Evolutionary conservation across 2,113 vertebrate genomes (phyloP), one percentile per base, ranked within the genome.

Genomic region (Microcebus tavaratra): DNA sequence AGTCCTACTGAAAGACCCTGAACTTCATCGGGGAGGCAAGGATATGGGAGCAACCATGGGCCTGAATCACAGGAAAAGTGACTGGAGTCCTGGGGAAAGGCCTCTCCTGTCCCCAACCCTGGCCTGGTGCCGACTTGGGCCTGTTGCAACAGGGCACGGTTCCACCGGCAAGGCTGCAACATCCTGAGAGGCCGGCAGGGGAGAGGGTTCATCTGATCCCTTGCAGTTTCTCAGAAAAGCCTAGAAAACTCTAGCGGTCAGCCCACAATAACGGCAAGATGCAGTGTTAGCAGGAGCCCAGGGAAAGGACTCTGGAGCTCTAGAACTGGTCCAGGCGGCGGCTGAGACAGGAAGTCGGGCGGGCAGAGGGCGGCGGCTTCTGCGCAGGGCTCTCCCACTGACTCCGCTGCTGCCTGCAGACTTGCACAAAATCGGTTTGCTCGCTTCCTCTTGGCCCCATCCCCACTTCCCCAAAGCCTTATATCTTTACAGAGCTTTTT

Each of bases 381-480:
- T 5, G 63, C 87, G 27, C 34, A 53, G n/a, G n/a, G 5, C 78
- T 48, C 48, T 48, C 76, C 53, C 42, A 2, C 76, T 10, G 25
- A 27, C 42, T 23, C 14, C 0, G 8, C 68, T 5, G 80, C 75
- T 45, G 81, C 18, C 20, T n/a, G 65, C 29, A 53, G 39, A 87
- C 21, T 85, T 93, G 88, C 67, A 42, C 67, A 96, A 90, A 92
- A 59, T 63, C 34, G 31, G 23, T 86, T 82, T 42, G 50, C 78
- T 90, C 55, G 36, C 94, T 98, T 98, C 97, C 96, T 93, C 97
- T 94, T 85, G 70, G 63, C 55, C n/a, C 48, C 14, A 8, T 14
- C 1, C 2, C 67, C 88, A 94, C 97, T 97, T 97, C 97, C 96
- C 85, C 81, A 96, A 94, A 96, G 55, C 4, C 59, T 65, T 31